Evolutionary conservation across 1,140 invertebrate species (phyloP).

Genomic region (Lepidotrigona ventralis): DNA sequence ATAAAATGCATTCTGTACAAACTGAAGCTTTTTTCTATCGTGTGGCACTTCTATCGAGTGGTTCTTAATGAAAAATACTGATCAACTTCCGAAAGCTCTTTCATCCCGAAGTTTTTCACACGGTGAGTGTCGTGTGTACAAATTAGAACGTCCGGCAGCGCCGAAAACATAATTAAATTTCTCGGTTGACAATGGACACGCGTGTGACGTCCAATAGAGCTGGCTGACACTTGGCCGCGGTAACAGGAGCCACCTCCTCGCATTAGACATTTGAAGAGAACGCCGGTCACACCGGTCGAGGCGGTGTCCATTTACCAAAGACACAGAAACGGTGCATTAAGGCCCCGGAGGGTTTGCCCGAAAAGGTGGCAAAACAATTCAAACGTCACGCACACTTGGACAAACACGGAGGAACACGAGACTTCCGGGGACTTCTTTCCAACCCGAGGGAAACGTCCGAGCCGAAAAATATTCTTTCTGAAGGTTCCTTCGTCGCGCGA

Average conservation of each 20-base stretch:
- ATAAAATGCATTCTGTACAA: too few species aligned
- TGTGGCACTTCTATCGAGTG: too few species aligned
- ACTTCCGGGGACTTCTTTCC: constrained; percentile 58
- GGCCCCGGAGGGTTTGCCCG: background rate
- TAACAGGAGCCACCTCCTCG: background rate
- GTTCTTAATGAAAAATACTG: too few species aligned
- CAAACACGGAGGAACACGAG: constrained; percentile 66
- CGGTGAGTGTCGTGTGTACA: background rate
- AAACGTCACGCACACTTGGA: constrained; percentile 64
- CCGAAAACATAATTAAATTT: background rate
- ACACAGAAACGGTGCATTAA: background rate
- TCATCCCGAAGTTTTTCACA: too few species aligned
- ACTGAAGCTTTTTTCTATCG: too few species aligned
- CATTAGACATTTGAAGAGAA: background rate
- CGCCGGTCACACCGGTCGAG: background rate
- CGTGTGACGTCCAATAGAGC: background rate
- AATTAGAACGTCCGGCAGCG: background rate
- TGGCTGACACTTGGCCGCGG: background rate
- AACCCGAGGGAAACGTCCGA: constrained; percentile 21
- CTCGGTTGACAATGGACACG: background rate
- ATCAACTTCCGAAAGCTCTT: too few species aligned
- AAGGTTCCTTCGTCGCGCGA: background rate
- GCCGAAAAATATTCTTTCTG: constrained; percentile 37
- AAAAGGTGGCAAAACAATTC: constrained; percentile 65
- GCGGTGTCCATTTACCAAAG: constrained; percentile 54